These are phyloP conservation scores for Hydrozoanthus gracilis DNA, from an alignment of 92 coral and sea anemone genomes.

Conservation along the genomic window DNA sequence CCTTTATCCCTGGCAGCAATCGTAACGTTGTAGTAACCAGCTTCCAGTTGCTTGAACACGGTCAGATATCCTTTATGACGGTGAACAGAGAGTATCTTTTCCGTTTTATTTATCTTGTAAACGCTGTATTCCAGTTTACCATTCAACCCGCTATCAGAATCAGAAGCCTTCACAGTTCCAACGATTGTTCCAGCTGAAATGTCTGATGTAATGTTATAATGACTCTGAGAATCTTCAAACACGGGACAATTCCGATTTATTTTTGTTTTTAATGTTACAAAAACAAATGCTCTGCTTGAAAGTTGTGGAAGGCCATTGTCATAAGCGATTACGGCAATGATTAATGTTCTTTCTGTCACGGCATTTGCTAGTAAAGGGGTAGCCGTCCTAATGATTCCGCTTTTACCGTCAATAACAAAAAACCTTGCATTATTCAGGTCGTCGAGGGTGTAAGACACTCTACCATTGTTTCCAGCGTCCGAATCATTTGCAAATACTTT, in stretches of 20 bases:
- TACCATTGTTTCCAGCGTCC: constrained; percentile 74
- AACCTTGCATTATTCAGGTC: constrained; percentile 22
- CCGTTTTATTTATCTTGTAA: constrained; percentile 12
- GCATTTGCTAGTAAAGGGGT: constrained; percentile 63
- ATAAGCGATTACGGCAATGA: constrained; percentile 57
- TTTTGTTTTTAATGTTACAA: constrained; percentile 49
- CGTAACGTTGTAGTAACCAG: constrained; percentile 45
- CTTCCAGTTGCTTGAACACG: constrained; percentile 18
- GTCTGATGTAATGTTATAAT: constrained; percentile 51
- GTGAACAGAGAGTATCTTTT: constrained; percentile 46
- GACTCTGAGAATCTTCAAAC: constrained; percentile 41
- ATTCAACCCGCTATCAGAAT: constrained; percentile 68
- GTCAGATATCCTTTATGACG: constrained; percentile 49
- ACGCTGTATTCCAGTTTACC: constrained; percentile 61
- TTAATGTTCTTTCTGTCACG: constrained; percentile 5
- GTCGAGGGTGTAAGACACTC: constrained; percentile 51
- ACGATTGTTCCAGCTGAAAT: constrained; percentile 47
- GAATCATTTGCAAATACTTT: constrained; percentile 72
- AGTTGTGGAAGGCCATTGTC: constrained; percentile 73
- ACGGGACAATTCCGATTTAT: constrained; percentile 73
- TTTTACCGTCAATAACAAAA: constrained; percentile 62
- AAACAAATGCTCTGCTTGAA: constrained; percentile 40
- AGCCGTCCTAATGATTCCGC: constrained; percentile 59
- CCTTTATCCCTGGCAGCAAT: constrained; percentile 77
- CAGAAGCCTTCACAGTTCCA: constrained; percentile 54